Evolutionary conservation across 2,888 invertebrate genomes (phyloP).

Genomic region (Pelosia muscerda): DNA sequence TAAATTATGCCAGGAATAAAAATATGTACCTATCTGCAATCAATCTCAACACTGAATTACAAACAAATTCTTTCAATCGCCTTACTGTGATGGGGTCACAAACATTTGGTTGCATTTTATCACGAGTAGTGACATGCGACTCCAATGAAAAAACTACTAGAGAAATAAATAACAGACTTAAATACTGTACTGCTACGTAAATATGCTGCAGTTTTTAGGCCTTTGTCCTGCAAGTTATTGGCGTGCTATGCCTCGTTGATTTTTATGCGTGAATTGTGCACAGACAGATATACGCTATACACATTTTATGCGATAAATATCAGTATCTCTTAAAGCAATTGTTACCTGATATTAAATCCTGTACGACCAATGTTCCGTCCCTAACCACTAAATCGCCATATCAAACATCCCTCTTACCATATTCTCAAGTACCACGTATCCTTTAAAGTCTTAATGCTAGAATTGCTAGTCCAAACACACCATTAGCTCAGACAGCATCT

Average conservation of each 20-base stretch:
- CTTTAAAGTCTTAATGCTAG: conserved; percentile 23
- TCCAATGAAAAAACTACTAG: neutral
- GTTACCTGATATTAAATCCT: neutral
- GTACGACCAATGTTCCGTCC: neutral
- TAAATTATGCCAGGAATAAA: no score
- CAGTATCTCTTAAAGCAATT: no score
- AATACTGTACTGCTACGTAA: conserved; percentile 41
- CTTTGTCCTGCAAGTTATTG: conserved; percentile 37
- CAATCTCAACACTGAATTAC: neutral
- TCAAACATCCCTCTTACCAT: neutral
- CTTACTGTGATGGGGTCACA: neutral
- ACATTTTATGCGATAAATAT: no score
- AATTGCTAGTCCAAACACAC: conserved; percentile 14
- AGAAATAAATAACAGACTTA: conserved; percentile 27
- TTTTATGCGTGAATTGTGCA: conserved; percentile 32
- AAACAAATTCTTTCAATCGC: neutral
- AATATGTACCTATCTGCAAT: no score
- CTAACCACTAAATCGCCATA: neutral
- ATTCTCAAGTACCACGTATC: neutral
- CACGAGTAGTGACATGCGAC: neutral
- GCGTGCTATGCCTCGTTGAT: conserved; percentile 43
- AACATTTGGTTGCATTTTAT: conserved; percentile 8
- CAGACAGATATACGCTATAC: no score
- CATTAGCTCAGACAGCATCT: conserved; percentile 22
- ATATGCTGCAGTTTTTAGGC: conserved; percentile 33